Base-by-base conservation (phyloP, 2,888 invertebrate genomes). In the Plebejus argus region DNA sequence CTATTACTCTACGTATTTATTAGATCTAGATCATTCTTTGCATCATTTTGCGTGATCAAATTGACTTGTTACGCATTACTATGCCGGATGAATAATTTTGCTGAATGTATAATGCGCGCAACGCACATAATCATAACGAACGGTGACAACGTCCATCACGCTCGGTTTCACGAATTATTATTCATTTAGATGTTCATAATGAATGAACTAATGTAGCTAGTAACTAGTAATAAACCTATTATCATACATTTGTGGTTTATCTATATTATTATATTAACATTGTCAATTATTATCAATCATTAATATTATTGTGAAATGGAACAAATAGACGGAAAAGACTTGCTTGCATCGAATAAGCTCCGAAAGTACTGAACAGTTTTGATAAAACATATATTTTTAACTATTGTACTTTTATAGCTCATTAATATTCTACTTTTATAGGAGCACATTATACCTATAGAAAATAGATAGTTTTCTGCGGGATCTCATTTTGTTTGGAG, bases 121-220 rank as follows among this genome's bases (percentile, higher is more conserved):
- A 61, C 61, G 61, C 20, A 61, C 61, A 61, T 61, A 58, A 58
- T 58, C 58, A 58, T 58, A 8, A 58, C 58, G 12, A 8, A 58
- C 58, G 12, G 20, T 61, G 61, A 61, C 61, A 61, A 58, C 23
- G 61, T 4, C 61, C 23, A 20, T 23, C 61, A 61, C 23, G 61
- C 23, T 61, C 23, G 61, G 61, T 23, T 61, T 61, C 61, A 61
- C 61, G 61, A 61, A 61, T 61, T 61, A 61, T 61, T 23, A n/a
- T n/a, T n/a, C 8, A 61, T 23, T 61, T 61, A 61, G 20, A 3
- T 61, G 61, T 10, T 23, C 61, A 61, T 23, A 23, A 61, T 23
- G n/a, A 61, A 61, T 8, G 61, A 61, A 53, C 5, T 53, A 18
- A 4, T 53, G 18, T 1, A 18, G 53, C 18, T 18, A n/a, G n/a